Base-by-base conservation (phyloP, 2,888 invertebrate genomes). In the Papilio gigon region DNA sequence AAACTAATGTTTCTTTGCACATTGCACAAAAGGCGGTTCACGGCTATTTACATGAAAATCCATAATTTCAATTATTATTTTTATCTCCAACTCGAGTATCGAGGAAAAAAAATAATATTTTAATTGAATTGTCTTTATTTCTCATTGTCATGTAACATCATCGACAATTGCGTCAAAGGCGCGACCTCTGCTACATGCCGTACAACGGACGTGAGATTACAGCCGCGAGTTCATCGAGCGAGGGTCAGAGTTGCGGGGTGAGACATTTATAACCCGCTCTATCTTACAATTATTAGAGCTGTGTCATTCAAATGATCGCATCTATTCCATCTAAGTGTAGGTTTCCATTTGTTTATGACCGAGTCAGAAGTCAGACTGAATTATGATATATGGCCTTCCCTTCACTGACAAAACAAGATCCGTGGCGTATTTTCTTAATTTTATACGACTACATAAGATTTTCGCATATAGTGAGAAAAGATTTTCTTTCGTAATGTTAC, bases 161-260 rank as follows among this genome's bases (percentile, higher is more conserved):
- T 30, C n/a, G 17, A 14, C n/a, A 9, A 53, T 53, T 53, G 53
- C 53, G n/a, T 53, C 53, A 53, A 30, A 53, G 30, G 30, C 25
- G 2, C 25, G 53, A 53, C 53, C 53, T 12, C 53, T 27, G 27
- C 5, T 1, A 14, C 25, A 30, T n/a, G 58, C 35, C 58, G 14
- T 44, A 12, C 63, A 37, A 44, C 64, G 37, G 40, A 56, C 56
- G 65, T 30, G 40, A 42, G 30, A 58, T 58, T 56, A 65, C 27
- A 56, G 53, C 9, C 27, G 56, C 3, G 30, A 56, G 30, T 65
- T 27, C 56, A 64, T 53, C 50, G 58, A 22, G 33, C 58, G 12
- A 25, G 27, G 53, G 40, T 58, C 44, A 42, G 17, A 33, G 30
- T 27, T 42, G 12, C 20, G 17, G n/a, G 25, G 40, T 27, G 40